Evolutionary conservation across 2,888 invertebrate species (phyloP).

Genomic region (Portevinia maculata): DNA sequence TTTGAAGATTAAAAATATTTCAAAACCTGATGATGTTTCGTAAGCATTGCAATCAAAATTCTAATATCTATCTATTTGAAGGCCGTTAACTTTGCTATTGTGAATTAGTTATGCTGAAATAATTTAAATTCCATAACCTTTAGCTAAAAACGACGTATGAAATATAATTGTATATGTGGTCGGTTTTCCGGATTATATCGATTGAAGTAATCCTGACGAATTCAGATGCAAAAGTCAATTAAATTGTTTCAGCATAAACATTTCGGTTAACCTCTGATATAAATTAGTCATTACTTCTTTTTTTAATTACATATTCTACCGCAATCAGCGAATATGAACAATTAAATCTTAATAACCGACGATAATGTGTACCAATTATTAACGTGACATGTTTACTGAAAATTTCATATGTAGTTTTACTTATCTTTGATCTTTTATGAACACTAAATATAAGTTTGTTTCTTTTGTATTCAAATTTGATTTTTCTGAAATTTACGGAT

Average conservation of each 20-base stretch:
- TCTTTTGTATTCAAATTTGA: not conserved
- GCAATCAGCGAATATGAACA: not conserved
- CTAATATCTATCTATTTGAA: too few relatives aligned
- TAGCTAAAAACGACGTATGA: not conserved
- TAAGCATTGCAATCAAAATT: too few relatives aligned
- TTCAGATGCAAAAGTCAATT: not conserved
- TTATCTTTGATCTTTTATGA: not conserved
- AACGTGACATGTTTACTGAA: slow-evolving; percentile 28
- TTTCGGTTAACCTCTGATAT: not conserved
- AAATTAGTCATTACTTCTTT: not conserved
- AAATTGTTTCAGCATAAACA: not conserved
- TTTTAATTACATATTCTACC: not conserved
- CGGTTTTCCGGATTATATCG: not conserved
- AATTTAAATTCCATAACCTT: not conserved
- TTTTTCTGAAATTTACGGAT: too few relatives aligned
- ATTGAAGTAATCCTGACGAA: slow-evolving; percentile 5
- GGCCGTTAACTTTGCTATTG: not conserved
- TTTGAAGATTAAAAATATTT: too few relatives aligned
- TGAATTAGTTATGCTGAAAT: not conserved
- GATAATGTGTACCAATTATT: slow-evolving; percentile 11
- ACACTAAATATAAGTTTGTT: not conserved
- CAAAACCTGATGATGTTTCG: too few relatives aligned
- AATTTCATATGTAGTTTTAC: slow-evolving; percentile 17
- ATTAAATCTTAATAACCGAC: slow-evolving; percentile 22
- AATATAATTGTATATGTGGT: not conserved